These are phyloP conservation scores for Parazoanthus swiftii DNA, from an alignment of 92 coral and sea anemone genomes.

Conservation along the genomic window DNA sequence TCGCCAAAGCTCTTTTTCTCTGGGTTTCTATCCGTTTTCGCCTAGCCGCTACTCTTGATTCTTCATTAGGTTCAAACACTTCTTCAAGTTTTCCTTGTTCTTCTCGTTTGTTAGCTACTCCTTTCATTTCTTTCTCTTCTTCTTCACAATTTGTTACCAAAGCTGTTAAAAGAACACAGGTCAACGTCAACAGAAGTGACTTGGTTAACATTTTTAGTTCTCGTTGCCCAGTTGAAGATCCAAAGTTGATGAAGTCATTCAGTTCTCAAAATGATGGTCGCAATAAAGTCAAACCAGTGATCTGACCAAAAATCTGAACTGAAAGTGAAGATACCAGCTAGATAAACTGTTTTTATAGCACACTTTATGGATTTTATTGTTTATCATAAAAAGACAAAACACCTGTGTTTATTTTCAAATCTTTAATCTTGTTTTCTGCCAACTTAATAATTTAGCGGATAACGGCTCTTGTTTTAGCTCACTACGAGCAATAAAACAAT, in stretches of 20 bases:
- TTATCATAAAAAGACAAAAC: background rate
- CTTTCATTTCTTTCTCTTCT: background rate
- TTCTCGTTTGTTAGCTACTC: background rate
- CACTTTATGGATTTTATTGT: background rate
- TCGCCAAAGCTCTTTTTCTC: background rate
- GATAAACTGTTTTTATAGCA: slow-evolving; percentile 1
- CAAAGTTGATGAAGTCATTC: background rate
- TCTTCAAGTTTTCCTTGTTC: background rate
- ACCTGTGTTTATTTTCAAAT: slow-evolving; percentile 22
- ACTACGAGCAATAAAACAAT: background rate
- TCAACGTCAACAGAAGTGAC: background rate
- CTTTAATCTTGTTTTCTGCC: background rate
- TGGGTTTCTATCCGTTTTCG: slow-evolving; percentile 4
- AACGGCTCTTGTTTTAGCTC: background rate
- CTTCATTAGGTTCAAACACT: background rate
- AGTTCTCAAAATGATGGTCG: background rate
- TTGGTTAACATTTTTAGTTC: background rate
- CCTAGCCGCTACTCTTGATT: background rate
- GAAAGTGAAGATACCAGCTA: background rate
- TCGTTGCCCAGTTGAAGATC: background rate
- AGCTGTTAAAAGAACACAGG: background rate
- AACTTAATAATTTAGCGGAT: background rate
- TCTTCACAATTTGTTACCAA: background rate
- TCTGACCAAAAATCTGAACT: background rate
- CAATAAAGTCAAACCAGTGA: background rate